Conservation (phyloP, 2,797 vertebrate species). For the Allobates femoralis region DNA sequence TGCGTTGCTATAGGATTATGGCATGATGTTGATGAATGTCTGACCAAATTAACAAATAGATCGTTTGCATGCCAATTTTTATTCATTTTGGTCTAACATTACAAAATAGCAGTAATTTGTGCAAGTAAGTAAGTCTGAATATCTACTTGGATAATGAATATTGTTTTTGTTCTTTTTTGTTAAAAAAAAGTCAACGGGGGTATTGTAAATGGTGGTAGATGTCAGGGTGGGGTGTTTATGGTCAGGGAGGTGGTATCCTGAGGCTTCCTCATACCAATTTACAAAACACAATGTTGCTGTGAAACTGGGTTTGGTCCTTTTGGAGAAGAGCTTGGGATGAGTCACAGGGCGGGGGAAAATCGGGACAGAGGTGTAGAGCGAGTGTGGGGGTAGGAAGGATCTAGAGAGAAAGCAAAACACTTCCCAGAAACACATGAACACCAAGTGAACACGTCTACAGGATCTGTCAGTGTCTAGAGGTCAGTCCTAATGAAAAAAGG, state of each 20-base stretch:
- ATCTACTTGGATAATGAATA: neutral
- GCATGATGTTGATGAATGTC: neutral
- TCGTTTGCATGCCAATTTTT: neutral
- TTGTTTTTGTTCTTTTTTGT: conserved; percentile 10
- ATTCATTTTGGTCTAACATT: neutral
- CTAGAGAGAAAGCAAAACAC: conserved; percentile 54
- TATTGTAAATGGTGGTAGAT: conserved; percentile 48
- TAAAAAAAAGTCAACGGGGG: neutral
- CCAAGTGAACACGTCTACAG: conserved; percentile 8
- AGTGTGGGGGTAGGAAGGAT: conserved; percentile 52
- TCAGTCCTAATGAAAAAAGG: neutral
- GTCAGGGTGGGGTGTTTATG: conserved; percentile 53
- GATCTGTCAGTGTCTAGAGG: neutral
- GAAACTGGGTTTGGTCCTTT: conserved; percentile 63
- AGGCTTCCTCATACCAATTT: conserved; percentile 62
- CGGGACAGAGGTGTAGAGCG: conserved; percentile 58
- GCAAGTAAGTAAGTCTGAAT: neutral
- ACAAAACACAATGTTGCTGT: conserved; percentile 60
- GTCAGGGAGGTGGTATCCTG: conserved; percentile 61
- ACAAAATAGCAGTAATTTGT: neutral
- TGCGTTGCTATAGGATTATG: too few species aligned
- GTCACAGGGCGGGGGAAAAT: conserved; percentile 58
- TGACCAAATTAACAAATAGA: neutral
- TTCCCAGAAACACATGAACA: conserved; percentile 42
- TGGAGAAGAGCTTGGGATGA: conserved; percentile 62